These are phyloP conservation scores for Gasterosteus nipponicus DNA, from an alignment of 2,113 vertebrate genomes.

Conservation along the genomic window DNA sequence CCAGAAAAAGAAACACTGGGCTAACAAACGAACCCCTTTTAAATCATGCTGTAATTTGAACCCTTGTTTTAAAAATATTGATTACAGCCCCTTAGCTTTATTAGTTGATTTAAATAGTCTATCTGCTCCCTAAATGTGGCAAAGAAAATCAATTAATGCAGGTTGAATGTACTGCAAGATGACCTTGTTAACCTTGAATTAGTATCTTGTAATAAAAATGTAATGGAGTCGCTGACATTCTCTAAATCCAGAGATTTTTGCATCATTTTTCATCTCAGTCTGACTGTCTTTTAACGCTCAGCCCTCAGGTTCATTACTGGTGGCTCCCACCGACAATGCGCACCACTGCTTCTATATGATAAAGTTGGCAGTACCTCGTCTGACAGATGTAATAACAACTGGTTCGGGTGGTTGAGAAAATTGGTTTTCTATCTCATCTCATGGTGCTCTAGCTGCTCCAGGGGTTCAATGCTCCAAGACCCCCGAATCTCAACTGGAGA, in stretches of 20 bases:
- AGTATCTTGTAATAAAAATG: background rate
- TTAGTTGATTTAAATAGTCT: background rate
- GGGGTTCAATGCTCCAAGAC: constrained; percentile 23
- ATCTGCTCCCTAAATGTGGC: background rate
- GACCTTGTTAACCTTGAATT: background rate
- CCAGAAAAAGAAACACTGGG: background rate
- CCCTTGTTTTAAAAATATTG: constrained; percentile 5
- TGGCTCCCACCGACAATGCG: constrained; percentile 4
- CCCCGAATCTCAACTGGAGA: constrained; percentile 20
- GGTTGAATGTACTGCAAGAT: constrained; percentile 8
- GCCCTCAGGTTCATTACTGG: constrained; percentile 16
- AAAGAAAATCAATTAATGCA: background rate
- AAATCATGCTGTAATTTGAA: background rate
- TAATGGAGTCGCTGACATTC: background rate
- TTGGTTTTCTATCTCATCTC: constrained; percentile 44
- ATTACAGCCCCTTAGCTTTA: background rate
- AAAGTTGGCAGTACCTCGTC: constrained; percentile 19
- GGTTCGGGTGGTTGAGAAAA: constrained; percentile 30
- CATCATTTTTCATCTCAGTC: constrained; percentile 8
- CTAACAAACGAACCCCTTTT: background rate
- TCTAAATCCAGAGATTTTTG: background rate
- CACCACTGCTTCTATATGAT: constrained; percentile 1
- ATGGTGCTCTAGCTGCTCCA: constrained; percentile 17
- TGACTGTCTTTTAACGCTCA: constrained; percentile 12
- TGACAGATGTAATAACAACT: constrained; percentile 36